A percentile compares a stretch with the other conserved stretches of the same genome.
These are phyloP conservation scores for Argynnis bischoffii DNA, from an alignment of 2,888 invertebrate species.

Conservation along the genomic window DNA sequence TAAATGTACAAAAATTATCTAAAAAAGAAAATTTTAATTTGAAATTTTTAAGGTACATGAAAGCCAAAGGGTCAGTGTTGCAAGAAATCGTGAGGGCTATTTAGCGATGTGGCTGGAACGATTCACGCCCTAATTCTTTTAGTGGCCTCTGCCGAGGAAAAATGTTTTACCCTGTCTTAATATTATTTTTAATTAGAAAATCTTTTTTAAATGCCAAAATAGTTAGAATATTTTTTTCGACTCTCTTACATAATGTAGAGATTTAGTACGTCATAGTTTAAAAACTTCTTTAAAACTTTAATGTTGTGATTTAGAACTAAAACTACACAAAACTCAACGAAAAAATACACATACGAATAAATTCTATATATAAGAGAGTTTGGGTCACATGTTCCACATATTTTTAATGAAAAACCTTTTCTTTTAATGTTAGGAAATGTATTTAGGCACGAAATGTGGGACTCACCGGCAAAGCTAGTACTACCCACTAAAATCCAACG, in stretches of 20 bases:
- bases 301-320: no score
- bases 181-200: slow-evolving; percentile 12
- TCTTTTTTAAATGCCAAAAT: background rate
- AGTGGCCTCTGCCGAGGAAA: slow-evolving; percentile 26
- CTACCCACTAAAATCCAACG: no score
- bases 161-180: slow-evolving; percentile 15
- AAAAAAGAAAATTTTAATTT: slow-evolving; percentile 17
- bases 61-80: slow-evolving; percentile 29
- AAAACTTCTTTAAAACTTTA: no score
- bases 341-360: no score
- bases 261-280: background rate
- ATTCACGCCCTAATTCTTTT: slow-evolving; percentile 33
- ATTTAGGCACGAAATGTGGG: no score
- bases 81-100: slow-evolving; percentile 35
- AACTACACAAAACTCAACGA: no score
- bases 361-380: no score
- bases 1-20: background rate
- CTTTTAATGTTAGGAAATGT: no score
- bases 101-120: slow-evolving; percentile 30
- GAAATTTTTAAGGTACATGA: slow-evolving; percentile 26
- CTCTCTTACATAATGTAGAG: no score
- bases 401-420: no score
- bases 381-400: no score
- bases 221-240: background rate
- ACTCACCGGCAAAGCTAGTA: no score